A percentile compares a stretch with the other conserved stretches of the same genome.
phyloP scores from a whole-genome alignment of 2,113 vertebrate species.

The Pogonocichla stellata region DNA sequence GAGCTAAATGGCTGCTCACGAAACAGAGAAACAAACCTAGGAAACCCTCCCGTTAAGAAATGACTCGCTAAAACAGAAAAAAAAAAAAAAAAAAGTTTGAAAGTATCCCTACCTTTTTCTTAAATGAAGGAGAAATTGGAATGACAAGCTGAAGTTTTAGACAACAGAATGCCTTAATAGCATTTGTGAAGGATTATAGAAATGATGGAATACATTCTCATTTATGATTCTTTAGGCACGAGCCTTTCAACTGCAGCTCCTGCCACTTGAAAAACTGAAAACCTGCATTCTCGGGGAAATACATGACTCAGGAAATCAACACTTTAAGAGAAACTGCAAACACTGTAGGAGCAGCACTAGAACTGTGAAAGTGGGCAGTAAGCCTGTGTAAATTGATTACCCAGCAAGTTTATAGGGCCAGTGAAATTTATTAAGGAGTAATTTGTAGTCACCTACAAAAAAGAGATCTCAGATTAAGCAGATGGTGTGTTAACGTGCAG shows the following conservation, averaged over 20 bases:
- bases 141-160: neutral
- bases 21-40: neutral
- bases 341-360: neutral
- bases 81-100: fast-evolving
- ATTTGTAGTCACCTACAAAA: slow-evolving; percentile 10
- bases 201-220: neutral
- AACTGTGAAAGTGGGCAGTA: neutral
- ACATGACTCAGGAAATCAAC: neutral
- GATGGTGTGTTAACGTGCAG: neutral
- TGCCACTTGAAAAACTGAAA: neutral
- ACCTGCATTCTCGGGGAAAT: neutral
- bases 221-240: neutral
- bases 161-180: neutral
- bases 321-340: neutral
- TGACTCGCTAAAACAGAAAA: neutral
- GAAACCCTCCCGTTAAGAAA: neutral
- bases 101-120: neutral
- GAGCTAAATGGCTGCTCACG: neutral
- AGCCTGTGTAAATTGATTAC: slow-evolving; percentile 17
- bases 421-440: slow-evolving; percentile 9
- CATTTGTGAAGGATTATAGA: neutral
- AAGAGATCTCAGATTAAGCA: neutral
- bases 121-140: neutral
- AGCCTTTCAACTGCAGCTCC: neutral
- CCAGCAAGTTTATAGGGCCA: neutral